Conservation (phyloP, 2,797 vertebrate species). For the Rhadinocentrus ornatus region DNA sequence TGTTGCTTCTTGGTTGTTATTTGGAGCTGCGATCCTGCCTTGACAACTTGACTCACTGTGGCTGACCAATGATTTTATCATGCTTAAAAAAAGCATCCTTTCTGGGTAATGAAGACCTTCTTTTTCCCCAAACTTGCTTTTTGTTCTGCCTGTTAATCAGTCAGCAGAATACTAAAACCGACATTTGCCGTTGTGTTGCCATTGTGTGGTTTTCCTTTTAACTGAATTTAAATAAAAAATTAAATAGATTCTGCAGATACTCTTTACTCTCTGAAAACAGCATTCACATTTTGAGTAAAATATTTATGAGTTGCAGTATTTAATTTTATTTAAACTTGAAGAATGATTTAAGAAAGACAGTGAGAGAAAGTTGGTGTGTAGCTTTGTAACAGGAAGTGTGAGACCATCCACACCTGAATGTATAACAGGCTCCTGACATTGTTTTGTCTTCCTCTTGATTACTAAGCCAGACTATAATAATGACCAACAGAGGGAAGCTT, state of each 20-base stretch:
- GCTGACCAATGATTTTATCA: conserved; percentile 27
- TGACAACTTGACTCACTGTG: conserved; percentile 18
- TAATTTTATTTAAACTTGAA: not conserved
- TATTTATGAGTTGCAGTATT: not conserved
- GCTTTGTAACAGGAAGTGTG: conserved; percentile 29
- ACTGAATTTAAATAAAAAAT: not conserved
- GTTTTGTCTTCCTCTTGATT: conserved; percentile 75
- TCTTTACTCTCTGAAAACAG: not conserved
- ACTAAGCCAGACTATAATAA: conserved; percentile 59
- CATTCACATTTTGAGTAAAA: not conserved
- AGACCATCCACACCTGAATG: conserved; percentile 53
- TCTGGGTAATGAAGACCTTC: conserved; percentile 36
- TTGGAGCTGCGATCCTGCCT: not conserved
- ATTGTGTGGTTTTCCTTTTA: not conserved
- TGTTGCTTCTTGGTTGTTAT: not conserved
- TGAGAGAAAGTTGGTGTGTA: not conserved
- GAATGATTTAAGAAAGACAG: not conserved
- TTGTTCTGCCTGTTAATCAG: conserved; percentile 2
- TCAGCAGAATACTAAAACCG: not conserved
- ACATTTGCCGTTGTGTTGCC: not conserved
- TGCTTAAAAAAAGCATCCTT: conserved; percentile 22
- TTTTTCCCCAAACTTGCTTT: conserved; percentile 45
- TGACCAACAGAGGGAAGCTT: conserved; percentile 43
- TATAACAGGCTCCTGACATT: conserved; percentile 57
- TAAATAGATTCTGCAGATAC: not conserved